Conservation (phyloP, 2,113 vertebrate genomes). For the Callipepla squamata region DNA sequence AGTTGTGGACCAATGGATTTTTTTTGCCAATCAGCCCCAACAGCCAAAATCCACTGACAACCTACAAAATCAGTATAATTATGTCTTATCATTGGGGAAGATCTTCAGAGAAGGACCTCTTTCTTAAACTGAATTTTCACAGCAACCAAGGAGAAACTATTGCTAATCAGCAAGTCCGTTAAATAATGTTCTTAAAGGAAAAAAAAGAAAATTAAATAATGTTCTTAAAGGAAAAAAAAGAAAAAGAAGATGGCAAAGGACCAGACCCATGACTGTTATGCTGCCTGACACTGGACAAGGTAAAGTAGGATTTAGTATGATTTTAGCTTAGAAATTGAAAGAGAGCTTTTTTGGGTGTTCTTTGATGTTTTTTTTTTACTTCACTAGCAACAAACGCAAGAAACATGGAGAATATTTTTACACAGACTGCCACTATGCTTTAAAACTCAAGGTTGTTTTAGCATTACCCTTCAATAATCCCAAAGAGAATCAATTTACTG, state of each 20-base stretch:
- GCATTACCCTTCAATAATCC: background rate
- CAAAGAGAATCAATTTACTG: conserved; percentile 23
- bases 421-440: background rate
- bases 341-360: background rate
- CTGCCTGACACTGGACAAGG: background rate
- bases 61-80: background rate
- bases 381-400: background rate
- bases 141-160: background rate
- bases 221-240: rapidly evolving
- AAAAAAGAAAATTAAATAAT: background rate
- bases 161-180: background rate
- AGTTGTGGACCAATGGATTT: background rate
- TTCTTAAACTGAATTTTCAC: background rate
- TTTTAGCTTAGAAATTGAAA: background rate
- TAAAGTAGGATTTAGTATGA: background rate
- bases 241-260: background rate
- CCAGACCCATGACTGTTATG: rapidly evolving
- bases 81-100: background rate
- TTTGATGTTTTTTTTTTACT: background rate
- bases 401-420: background rate
- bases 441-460: conserved; percentile 31
- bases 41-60: background rate
- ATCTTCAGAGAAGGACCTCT: background rate
- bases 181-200: background rate
- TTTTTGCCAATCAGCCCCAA: background rate